Evolutionary conservation across 37 sponge, comb jelly and placozoan genomes (phyloP).

Genomic region (Beroe ovata): DNA sequence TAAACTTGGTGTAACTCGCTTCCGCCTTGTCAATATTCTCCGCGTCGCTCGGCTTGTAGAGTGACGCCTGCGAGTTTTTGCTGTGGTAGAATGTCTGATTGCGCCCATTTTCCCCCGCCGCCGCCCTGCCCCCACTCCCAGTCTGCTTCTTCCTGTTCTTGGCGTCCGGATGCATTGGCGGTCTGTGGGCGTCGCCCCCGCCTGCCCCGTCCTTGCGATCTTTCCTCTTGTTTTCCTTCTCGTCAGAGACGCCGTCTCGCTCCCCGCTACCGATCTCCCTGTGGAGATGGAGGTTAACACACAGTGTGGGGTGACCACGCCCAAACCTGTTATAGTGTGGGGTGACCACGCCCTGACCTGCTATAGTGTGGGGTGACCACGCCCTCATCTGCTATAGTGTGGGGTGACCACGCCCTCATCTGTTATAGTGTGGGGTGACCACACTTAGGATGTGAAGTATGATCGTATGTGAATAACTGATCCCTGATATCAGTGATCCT

Average conservation of each 20-base stretch:
- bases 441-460: too few relatives aligned
- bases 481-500: too few relatives aligned
- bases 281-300: too few relatives aligned
- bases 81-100: slow-evolving; percentile 2
- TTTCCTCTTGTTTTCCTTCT: slow-evolving; percentile 60
- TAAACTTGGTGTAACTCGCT: slow-evolving; percentile 60
- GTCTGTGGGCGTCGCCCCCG: slow-evolving; percentile 37
- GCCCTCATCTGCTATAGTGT: too few relatives aligned
- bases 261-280: slow-evolving; percentile 63
- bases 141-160: slow-evolving; percentile 39
- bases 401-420: too few relatives aligned
- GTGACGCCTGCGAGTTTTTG: slow-evolving; percentile 58
- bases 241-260: slow-evolving; percentile 31
- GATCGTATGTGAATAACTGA: too few relatives aligned
- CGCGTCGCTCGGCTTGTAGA: slow-evolving; percentile 47
- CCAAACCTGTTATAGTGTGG: too few relatives aligned
- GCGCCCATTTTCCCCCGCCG: background rate
- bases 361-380: too few relatives aligned
- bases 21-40: slow-evolving; percentile 53
- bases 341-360: too few relatives aligned
- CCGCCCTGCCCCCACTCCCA: background rate
- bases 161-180: slow-evolving; percentile 66
- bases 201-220: slow-evolving; percentile 7
- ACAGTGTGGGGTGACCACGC: too few relatives aligned
- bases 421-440: too few relatives aligned